These are phyloP conservation scores for Achroia grisella DNA, from an alignment of 1,140 invertebrate species.

Conservation along the genomic window DNA sequence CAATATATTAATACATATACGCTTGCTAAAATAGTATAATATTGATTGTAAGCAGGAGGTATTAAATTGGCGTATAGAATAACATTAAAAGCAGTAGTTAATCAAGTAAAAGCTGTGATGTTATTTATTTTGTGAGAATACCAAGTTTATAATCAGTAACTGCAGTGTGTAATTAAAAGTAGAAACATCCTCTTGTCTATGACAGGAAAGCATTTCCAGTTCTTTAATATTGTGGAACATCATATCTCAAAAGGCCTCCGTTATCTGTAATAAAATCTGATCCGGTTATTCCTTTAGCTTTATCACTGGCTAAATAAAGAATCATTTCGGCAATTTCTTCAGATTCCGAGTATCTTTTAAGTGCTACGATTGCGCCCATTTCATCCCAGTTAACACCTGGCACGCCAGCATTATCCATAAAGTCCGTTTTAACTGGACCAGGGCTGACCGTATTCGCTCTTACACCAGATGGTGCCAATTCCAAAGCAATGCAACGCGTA, in stretches of 20 bases:
- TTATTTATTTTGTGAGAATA: too few species aligned
- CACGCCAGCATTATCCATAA: slow-evolving; percentile 4
- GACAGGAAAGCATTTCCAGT: too few species aligned
- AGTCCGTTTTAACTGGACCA: slow-evolving; percentile 41
- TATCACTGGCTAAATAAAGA: slow-evolving; percentile 32
- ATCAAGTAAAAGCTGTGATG: too few species aligned
- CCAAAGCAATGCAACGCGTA: slow-evolving; percentile 78
- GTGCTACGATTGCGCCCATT: slow-evolving; percentile 28
- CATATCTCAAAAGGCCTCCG: background rate
- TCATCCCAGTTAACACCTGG: background rate
- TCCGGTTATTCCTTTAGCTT: slow-evolving; percentile 86
- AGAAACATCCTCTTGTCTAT: too few species aligned
- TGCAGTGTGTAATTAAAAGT: too few species aligned
- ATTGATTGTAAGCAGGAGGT: too few species aligned
- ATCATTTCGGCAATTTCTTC: slow-evolving; percentile 85
- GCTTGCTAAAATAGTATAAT: too few species aligned
- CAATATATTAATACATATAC: too few species aligned
- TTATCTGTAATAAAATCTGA: slow-evolving; percentile 70
- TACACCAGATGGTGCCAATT: slow-evolving; percentile 77
- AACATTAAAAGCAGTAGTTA: too few species aligned
- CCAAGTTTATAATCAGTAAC: too few species aligned
- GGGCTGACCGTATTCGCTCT: slow-evolving; percentile 84
- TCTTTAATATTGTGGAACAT: too few species aligned
- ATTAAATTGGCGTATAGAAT: too few species aligned
- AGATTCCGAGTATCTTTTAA: slow-evolving; percentile 80